Evolutionary conservation across 2,888 invertebrate species (phyloP).

Genomic region (Dione vanillae): DNA sequence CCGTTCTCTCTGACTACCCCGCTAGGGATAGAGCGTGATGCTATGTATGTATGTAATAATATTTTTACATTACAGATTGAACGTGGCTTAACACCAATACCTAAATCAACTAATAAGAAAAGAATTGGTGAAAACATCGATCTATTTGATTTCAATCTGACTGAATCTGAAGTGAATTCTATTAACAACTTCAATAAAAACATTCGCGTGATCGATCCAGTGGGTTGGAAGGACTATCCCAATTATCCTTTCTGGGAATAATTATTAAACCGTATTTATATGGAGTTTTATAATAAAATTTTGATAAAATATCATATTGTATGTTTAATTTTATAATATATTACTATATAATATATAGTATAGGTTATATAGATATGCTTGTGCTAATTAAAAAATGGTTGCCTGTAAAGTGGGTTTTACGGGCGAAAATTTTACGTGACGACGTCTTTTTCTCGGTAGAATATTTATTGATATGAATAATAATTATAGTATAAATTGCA

Average conservation of each 20-base stretch:
- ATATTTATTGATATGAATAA: no score
- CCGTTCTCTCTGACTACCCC: no score
- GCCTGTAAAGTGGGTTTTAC: no score
- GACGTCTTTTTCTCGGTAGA: no score
- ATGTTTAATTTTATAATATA: background rate
- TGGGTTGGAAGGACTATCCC: conserved; percentile 25
- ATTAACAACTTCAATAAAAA: conserved; percentile 81
- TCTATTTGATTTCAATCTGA: conserved; percentile 85
- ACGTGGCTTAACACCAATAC: conserved; percentile 84
- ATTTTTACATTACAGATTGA: conserved; percentile 72
- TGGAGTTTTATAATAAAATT: conserved; percentile 2
- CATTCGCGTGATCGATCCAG: conserved; percentile 31
- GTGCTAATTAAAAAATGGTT: no score
- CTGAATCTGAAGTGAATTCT: conserved; percentile 77
- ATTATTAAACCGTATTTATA: background rate
- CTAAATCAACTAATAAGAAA: conserved; percentile 85
- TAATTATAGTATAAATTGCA: no score
- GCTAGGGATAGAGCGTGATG: no score
- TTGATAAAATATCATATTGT: background rate
- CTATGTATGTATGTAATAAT: no score
- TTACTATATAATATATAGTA: background rate
- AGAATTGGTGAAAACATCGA: conserved; percentile 85
- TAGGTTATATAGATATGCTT: no score
- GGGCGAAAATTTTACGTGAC: no score
- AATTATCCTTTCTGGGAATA: conserved; percentile 37